Percentiles rank a stretch among this genome's conserved stretches.
Conservation (phyloP, 2,797 vertebrate genomes). For the Hyperoplus immaculatus region DNA sequence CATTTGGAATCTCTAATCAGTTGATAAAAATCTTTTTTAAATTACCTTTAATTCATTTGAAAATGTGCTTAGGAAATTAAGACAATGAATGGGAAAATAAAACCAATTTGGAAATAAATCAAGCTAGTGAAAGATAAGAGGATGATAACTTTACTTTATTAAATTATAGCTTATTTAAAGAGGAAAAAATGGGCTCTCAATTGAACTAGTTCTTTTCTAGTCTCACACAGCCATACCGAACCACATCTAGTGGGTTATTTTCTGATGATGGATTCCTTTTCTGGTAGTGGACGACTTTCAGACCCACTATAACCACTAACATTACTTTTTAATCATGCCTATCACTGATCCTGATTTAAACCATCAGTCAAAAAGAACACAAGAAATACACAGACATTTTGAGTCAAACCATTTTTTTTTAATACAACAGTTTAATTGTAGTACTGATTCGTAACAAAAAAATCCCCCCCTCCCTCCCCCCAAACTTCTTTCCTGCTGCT, state of each 20-base stretch:
- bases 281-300: too few species aligned
- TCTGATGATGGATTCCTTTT: too few species aligned
- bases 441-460: conserved; percentile 86
- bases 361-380: background rate
- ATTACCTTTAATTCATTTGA: background rate
- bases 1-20: background rate
- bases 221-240: too few species aligned
- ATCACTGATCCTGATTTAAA: background rate
- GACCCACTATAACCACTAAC: too few species aligned
- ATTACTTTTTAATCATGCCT: too few species aligned
- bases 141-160: background rate
- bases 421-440: conserved; percentile 85
- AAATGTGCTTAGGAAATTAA: background rate
- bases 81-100: background rate
- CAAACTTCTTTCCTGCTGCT: conserved; percentile 49
- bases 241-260: too few species aligned
- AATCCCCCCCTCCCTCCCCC: conserved; percentile 31
- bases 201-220: too few species aligned
- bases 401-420: conserved; percentile 47
- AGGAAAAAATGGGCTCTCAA: too few species aligned
- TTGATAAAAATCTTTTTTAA: background rate
- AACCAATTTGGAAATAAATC: background rate
- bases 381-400: conserved; percentile 23
- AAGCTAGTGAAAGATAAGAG: background rate
- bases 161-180: background rate